Base-by-base conservation (phyloP, 1,140 invertebrate genomes). In the Bombus sibiricus region DNA sequence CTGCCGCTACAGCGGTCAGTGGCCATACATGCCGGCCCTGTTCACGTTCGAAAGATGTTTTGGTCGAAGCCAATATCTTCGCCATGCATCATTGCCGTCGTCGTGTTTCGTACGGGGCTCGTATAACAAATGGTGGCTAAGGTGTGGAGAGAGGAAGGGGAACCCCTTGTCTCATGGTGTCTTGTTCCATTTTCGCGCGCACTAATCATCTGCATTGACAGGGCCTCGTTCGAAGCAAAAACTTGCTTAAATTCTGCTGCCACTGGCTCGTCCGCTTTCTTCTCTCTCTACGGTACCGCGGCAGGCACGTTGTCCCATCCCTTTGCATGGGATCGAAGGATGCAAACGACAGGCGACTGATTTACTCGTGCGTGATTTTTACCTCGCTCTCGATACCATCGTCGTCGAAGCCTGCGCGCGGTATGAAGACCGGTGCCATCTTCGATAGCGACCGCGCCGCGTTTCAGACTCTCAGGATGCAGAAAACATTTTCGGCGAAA, bases 131-230 rank as follows among this genome's bases (percentile, higher is more conserved):
- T 92, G 88, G 90, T 71, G 83, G 77, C 78, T 39, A 85, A 90
- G 90, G 91, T 90, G 91, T 89, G 89, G 86, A 88, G 88, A 74
- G 90, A 86, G 81, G 75, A 78, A 68, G 64, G 72, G 86, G 86
- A 81, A 66, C 43, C 75, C 77, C 90, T 87, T 89, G 91, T 92
- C 90, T 92, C 88, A 83, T 84, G 88, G 85, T 91, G 88, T 93
- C 92, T 89, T 89, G 90, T 93, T 91, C 92, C 91, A 93, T 93
- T 93, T 93, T 93, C 90, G 81, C 91, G 88, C 84, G 89, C 89
- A 94, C 92, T 92, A 94, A 93, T 94, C 93, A 94, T 94, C 90
- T 85, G 88, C 91, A 93, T 92, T 91, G 93, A 94, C 92, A 93
- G 90, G 87, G 85, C 79, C 89, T 74, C 77, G 88, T 91, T 91